Percentiles rank a stretch among this genome's conserved stretches.
Evolutionary conservation across 2,888 invertebrate species (phyloP).

Genomic region (Sarcophaga rosellei): DNA sequence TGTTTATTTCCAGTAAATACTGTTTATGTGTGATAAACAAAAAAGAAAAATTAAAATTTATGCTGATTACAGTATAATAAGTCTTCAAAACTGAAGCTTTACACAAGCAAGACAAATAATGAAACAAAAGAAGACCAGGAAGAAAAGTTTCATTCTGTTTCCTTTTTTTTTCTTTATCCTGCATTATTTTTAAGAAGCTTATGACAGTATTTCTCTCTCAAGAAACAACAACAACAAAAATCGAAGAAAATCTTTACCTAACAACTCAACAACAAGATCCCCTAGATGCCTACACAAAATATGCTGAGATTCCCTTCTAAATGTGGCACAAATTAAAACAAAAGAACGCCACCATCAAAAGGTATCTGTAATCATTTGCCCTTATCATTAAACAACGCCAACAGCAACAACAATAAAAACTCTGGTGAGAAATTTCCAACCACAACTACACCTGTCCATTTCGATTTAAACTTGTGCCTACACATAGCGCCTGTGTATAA

Average conservation of each 20-base stretch:
- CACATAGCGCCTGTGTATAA: neutral
- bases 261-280: neutral
- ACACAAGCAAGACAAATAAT: slow-evolving; percentile 1
- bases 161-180: slow-evolving; percentile 57
- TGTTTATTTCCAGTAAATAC: no score
- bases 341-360: neutral
- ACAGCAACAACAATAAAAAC: neutral
- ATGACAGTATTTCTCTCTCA: slow-evolving; percentile 53
- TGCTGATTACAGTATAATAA: slow-evolving; percentile 38
- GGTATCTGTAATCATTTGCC: slow-evolving; percentile 31
- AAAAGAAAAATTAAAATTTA: slow-evolving; percentile 33
- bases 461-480: slow-evolving; percentile 7
- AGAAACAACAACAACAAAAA: neutral
- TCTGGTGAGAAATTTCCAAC: slow-evolving; percentile 72
- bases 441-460: slow-evolving; percentile 71
- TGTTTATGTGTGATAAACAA: neutral
- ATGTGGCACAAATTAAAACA: slow-evolving; percentile 29
- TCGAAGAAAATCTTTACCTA: neutral
- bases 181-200: slow-evolving; percentile 71
- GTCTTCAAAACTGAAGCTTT: slow-evolving; percentile 12
- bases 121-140: slow-evolving; percentile 60
- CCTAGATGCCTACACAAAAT: neutral
- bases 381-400: neutral
- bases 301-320: slow-evolving; percentile 26
- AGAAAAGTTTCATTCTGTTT: slow-evolving; percentile 55